Conservation (phyloP, 2,113 vertebrate genomes). For the Lynx canadensis region DNA sequence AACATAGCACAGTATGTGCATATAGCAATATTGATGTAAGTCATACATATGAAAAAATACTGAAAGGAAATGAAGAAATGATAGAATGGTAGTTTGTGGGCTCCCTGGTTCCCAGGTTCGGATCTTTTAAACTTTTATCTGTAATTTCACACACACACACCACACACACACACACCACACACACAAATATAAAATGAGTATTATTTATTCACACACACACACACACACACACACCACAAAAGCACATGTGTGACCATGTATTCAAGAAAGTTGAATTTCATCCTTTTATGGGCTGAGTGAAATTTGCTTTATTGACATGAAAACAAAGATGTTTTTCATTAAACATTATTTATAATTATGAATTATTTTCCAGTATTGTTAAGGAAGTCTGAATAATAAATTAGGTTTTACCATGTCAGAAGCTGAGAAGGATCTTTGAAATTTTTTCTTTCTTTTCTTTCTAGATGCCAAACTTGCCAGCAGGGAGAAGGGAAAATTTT, state of each 20-base stretch:
- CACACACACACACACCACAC: neutral
- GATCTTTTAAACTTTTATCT: neutral
- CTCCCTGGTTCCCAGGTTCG: neutral
- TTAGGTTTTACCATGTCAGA: neutral
- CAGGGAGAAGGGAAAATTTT: slow-evolving; percentile 95
- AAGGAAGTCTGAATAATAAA: neutral
- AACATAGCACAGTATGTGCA: neutral
- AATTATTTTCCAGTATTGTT: slow-evolving; percentile 13
- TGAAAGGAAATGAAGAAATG: neutral
- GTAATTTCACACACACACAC: neutral
- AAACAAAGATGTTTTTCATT: slow-evolving; percentile 1
- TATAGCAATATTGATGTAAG: neutral
- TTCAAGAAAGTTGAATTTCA: slow-evolving; percentile 44
- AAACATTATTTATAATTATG: slow-evolving; percentile 34
- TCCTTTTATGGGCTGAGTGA: neutral
- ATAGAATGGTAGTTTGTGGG: neutral
- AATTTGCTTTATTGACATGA: slow-evolving; percentile 19
- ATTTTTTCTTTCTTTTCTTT: slow-evolving; percentile 61
- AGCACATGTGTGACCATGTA: neutral
- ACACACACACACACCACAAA: neutral
- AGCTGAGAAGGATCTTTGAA: slow-evolving; percentile 44
- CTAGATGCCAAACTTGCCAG: slow-evolving; percentile 94
- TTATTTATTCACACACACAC: neutral
- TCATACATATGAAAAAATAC: neutral
- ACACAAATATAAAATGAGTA: too few species aligned